Evolutionary conservation across 2,113 vertebrate genomes (phyloP).

Genomic region (Otis tarda): DNA sequence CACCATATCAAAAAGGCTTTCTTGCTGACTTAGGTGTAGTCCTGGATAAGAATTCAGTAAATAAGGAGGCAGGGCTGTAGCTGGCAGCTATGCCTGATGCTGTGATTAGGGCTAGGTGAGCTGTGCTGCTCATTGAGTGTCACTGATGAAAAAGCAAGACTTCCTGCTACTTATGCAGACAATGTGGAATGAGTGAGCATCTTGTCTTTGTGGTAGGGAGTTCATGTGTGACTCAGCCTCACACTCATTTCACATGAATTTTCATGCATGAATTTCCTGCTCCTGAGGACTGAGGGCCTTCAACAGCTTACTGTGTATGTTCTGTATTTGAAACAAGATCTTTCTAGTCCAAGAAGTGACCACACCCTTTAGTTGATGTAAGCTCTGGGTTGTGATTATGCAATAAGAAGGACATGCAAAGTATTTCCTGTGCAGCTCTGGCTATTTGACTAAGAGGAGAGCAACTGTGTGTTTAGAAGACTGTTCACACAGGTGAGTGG

Average conservation of each 20-base stretch:
- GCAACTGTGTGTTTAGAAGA: background rate
- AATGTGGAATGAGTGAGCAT: background rate
- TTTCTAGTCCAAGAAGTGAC: background rate
- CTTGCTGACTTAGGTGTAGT: background rate
- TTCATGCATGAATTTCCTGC: background rate
- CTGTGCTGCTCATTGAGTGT: background rate
- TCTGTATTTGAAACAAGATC: background rate
- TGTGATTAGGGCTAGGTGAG: background rate
- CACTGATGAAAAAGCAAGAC: background rate
- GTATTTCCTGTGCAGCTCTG: background rate
- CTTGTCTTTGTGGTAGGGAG: background rate
- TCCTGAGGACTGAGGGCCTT: background rate
- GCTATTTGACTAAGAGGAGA: background rate
- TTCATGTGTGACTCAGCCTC: background rate
- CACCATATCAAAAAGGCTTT: background rate
- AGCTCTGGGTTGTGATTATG: background rate
- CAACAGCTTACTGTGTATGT: background rate
- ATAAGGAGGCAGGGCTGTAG: background rate
- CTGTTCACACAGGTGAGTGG: background rate
- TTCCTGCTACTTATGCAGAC: background rate
- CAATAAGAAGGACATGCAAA: background rate
- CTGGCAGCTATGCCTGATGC: background rate
- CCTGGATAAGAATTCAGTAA: background rate
- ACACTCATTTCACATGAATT: background rate
- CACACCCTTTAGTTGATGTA: background rate